Conservation (phyloP, 2,888 invertebrate genomes). For the Exephanes ischioxanthus region DNA sequence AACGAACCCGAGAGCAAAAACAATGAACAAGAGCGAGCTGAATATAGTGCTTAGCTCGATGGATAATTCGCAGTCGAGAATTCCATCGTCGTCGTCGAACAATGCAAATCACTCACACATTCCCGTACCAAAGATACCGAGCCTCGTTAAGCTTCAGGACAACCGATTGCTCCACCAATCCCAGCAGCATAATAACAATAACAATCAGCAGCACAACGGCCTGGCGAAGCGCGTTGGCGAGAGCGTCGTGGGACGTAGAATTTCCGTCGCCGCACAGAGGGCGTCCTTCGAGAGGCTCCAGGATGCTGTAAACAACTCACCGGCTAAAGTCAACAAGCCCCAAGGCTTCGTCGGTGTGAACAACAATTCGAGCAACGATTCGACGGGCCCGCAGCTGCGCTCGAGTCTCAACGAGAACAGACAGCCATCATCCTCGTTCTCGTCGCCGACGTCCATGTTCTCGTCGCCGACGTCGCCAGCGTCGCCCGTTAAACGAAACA, state of each 20-base stretch:
- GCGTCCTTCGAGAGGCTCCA: slow-evolving; percentile 82
- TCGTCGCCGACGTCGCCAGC: slow-evolving; percentile 23
- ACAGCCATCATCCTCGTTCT: slow-evolving; percentile 37
- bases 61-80: slow-evolving; percentile 63
- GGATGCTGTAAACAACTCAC: slow-evolving; percentile 66
- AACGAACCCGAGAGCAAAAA: slow-evolving; percentile 34
- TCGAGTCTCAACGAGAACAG: slow-evolving; percentile 54
- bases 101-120: slow-evolving; percentile 80
- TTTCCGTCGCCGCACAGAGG: slow-evolving; percentile 82
- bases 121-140: slow-evolving; percentile 80
- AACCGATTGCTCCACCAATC: slow-evolving; percentile 43
- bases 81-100: slow-evolving; percentile 45
- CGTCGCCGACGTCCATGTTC: slow-evolving; percentile 7
- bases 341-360: slow-evolving; percentile 36
- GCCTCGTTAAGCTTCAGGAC: slow-evolving; percentile 75
- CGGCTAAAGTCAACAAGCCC: slow-evolving; percentile 23
- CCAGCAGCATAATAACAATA: slow-evolving; percentile 42
- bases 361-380: slow-evolving; percentile 60
- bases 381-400: slow-evolving; percentile 21
- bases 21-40: slow-evolving; percentile 80
- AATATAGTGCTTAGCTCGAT: slow-evolving; percentile 76
- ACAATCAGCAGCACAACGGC: slow-evolving; percentile 51
- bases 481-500: slow-evolving; percentile 54
- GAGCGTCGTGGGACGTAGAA: slow-evolving; percentile 70
- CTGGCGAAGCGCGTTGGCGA: slow-evolving; percentile 34